Percentiles rank a stretch among this genome's conserved stretches.
Evolutionary conservation across 2,113 vertebrate species (phyloP).

Genomic region (Triplophysa siluroides): DNA sequence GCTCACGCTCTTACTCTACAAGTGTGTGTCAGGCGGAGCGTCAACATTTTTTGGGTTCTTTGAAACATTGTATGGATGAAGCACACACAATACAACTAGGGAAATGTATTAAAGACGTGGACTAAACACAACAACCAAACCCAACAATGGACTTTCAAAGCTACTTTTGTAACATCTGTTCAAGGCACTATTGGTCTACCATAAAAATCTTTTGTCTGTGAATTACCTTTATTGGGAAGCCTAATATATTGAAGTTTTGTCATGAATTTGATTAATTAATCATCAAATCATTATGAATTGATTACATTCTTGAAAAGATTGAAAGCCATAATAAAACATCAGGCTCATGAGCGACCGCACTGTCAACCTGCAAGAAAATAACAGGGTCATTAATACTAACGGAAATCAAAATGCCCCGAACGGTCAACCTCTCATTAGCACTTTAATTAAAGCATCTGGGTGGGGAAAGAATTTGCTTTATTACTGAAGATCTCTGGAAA

Average conservation of each 20-base stretch:
- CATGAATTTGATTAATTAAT: too few species aligned
- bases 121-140: too few species aligned
- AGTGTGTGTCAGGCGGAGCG: not conserved
- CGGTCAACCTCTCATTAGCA: constrained; percentile 74
- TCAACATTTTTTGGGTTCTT: too few species aligned
- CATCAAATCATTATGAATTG: not conserved
- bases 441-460: constrained; percentile 76
- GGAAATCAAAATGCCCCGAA: constrained; percentile 74
- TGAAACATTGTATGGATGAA: too few species aligned
- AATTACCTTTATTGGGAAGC: too few species aligned
- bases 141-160: too few species aligned
- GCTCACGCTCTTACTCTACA: not conserved
- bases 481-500: constrained; percentile 29
- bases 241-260: too few species aligned
- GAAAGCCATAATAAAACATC: not conserved
- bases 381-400: constrained; percentile 76
- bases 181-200: too few species aligned
- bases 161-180: too few species aligned
- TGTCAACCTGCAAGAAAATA: constrained; percentile 65
- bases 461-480: constrained; percentile 40
- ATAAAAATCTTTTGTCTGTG: too few species aligned
- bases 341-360: not conserved
- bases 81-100: too few species aligned
- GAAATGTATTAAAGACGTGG: too few species aligned
- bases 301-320: not conserved